A percentile compares a stretch with the other conserved stretches of the same genome.
Conservation (phyloP, 2,113 vertebrate species). For the Taxidea taxus region DNA sequence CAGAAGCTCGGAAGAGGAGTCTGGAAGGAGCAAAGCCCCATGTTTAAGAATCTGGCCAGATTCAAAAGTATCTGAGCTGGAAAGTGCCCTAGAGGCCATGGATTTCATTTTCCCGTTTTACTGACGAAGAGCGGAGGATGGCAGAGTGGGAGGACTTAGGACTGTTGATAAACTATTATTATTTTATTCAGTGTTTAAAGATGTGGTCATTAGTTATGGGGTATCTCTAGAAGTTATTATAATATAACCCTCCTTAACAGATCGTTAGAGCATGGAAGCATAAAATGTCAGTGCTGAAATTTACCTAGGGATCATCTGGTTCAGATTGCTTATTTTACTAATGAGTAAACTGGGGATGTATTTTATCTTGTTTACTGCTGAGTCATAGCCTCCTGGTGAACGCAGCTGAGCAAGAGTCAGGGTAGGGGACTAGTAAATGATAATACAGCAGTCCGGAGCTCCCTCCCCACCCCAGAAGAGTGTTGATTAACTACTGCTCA, state of each 20-base stretch:
- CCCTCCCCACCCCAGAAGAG: too few species aligned
- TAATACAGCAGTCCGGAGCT: neutral
- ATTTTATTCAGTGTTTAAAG: constrained; percentile 2
- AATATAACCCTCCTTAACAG: neutral
- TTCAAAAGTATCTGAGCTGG: neutral
- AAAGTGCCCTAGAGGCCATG: neutral
- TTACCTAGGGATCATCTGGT: neutral
- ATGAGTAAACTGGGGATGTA: neutral
- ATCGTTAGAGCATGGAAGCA: neutral
- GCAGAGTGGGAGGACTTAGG: neutral
- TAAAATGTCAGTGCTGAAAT: neutral
- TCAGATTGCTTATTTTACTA: neutral
- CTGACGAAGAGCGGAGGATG: neutral
- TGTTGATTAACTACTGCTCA: neutral
- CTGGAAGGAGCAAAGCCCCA: neutral
- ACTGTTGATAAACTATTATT: neutral
- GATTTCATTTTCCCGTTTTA: neutral
- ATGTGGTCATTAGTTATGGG: neutral
- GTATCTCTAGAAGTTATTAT: neutral
- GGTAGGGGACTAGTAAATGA: neutral
- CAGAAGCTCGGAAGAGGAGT: neutral
- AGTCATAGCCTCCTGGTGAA: neutral
- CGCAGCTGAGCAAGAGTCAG: neutral
- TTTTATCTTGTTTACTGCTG: neutral
- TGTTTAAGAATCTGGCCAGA: neutral